A percentile compares a stretch with the other conserved stretches of the same genome.
Conservation (phyloP, 35 echinoderm and acorn worm species). For the Ophioderma brevispina region DNA sequence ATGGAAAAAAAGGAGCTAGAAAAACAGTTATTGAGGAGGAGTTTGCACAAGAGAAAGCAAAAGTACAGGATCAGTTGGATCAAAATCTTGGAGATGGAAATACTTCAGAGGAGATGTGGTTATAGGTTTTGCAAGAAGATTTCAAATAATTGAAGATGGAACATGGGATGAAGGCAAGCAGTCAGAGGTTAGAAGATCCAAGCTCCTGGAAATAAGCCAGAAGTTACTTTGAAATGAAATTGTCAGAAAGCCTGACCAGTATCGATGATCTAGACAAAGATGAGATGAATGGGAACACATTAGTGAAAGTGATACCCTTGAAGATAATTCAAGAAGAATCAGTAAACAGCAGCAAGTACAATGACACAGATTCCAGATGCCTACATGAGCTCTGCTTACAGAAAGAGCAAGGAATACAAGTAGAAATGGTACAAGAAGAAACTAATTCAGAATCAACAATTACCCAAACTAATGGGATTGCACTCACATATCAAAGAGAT, state of each 20-base stretch:
- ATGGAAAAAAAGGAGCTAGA: too few species aligned
- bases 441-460: neutral
- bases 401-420: neutral
- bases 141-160: neutral
- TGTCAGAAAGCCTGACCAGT: neutral
- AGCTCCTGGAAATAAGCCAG: too few species aligned
- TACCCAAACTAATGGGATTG: neutral
- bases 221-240: neutral
- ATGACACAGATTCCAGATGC: neutral
- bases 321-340: neutral
- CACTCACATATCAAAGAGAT: neutral
- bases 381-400: neutral
- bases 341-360: neutral
- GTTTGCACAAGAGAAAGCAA: neutral
- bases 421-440: neutral
- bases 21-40: slow-evolving; percentile 10
- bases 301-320: neutral
- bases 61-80: neutral
- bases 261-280: neutral
- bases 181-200: neutral
- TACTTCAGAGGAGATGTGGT: neutral
- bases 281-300: neutral
- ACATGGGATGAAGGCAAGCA: neutral
- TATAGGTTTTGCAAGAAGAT: neutral
- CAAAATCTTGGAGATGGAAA: neutral